Base-by-base conservation (phyloP, 2,113 vertebrate species). In the Xyrauchen texanus region DNA sequence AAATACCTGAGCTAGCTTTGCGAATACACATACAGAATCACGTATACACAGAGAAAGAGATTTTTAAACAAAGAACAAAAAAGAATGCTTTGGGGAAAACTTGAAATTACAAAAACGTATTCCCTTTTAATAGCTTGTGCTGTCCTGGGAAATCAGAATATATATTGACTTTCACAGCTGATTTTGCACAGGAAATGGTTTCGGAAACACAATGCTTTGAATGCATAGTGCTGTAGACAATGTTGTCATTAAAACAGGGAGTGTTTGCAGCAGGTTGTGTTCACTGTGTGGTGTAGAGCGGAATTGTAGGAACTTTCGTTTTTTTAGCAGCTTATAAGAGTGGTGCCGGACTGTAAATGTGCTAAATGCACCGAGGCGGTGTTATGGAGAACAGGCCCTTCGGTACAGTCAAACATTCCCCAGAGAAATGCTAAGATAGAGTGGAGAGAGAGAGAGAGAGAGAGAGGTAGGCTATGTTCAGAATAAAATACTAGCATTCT, bases 71-170 rank as follows among this genome's bases (percentile, higher is more conserved):
- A 74, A 34, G 11, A 74, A 63, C 3, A 34, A 63, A 63, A 46
- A 12, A 2, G 15, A 9, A n/a, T 63, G 58, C 34, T 58, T 9
- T 34, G 46, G 21, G 58, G 10, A 34, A 74, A 49, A 74, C 71
- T 51, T 63, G 45, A 74, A 62, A 74, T 74, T 51, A 62, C 46
- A 74, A 58, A 74, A 74, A 62, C 45, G 64, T 13, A 42, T 64
- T 76, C 6, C 21, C 15, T 8, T 76, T 65, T 46, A 76, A 65
- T 76, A 65, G 74, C 62, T 65, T 13, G 8, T n/a, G n/a, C 46
- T 76, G 74, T 76, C 74, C 13, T 53, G 61, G 74, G 74, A 76
- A 76, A 76, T 76, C 74, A 65, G 74, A 76, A 76, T 76, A 65
- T 76, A 65, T 76, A 76, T 76, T 76, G 74, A 47, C 74, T 76